These are phyloP conservation scores for Dusona sp. DNA, from an alignment of 2,888 invertebrate species.

Conservation along the genomic window DNA sequence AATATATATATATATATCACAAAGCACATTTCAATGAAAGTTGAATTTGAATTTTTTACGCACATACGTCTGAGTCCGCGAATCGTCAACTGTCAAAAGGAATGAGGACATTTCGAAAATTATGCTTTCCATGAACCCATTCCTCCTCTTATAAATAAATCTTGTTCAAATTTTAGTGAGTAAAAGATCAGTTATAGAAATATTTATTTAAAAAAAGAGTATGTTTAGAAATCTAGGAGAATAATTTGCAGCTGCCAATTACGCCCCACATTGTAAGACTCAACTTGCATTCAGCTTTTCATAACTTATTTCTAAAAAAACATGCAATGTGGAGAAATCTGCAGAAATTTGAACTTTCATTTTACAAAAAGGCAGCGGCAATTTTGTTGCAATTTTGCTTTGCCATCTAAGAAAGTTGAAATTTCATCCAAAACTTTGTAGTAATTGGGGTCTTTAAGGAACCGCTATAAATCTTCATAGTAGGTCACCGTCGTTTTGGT, in stretches of 20 bases:
- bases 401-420: conserved; percentile 6
- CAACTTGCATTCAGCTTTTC: not conserved
- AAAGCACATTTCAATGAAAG: not conserved
- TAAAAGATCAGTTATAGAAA: not conserved
- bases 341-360: conserved; percentile 4
- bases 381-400: conserved; percentile 13
- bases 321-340: not conserved
- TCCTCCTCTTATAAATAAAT: not conserved
- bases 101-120: not conserved
- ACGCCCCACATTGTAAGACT: not conserved
- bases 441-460: conserved; percentile 19
- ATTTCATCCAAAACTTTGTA: conserved; percentile 14
- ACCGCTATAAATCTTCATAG: conserved; percentile 9
- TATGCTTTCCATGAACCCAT: not conserved
- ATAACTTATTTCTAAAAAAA: not conserved
- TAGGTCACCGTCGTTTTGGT: conserved; percentile 45
- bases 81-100: not conserved
- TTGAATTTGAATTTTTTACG: conserved; percentile 22
- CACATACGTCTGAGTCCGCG: not conserved
- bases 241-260: not conserved
- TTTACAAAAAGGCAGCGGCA: not conserved
- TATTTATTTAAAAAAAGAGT: not conserved
- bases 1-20: conserved; percentile 4
- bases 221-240: not conserved
- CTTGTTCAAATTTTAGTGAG: not conserved